Evolutionary conservation across 2,113 vertebrate genomes (phyloP).

Genomic region (Thamnophis sirtalis): DNA sequence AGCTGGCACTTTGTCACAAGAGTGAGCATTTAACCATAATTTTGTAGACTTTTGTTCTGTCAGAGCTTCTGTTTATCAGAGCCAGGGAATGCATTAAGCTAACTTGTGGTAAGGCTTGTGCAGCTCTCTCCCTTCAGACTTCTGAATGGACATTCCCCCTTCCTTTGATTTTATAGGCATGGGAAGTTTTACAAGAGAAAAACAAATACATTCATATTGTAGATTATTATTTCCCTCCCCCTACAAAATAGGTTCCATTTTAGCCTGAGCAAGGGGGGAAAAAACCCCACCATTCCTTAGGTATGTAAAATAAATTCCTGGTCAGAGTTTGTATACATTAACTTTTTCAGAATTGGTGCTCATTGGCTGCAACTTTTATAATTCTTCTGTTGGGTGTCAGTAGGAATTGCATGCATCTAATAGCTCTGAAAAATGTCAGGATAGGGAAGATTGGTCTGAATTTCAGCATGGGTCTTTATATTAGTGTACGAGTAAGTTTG

Average conservation of each 20-base stretch:
- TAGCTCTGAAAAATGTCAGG: neutral
- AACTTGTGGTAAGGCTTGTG: neutral
- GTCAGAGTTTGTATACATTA: neutral
- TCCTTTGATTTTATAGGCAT: neutral
- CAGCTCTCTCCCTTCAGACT: no score
- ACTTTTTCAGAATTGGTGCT: neutral
- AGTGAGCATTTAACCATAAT: neutral
- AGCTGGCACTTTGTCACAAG: rapidly evolving
- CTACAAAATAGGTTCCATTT: neutral
- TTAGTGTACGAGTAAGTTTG: neutral
- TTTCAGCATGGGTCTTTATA: neutral
- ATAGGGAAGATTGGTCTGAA: neutral
- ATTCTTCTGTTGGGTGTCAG: neutral
- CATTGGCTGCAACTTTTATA: neutral
- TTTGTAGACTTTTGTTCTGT: constrained; percentile 1
- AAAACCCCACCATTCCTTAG: neutral
- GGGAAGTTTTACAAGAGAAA: neutral
- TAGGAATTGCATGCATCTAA: neutral
- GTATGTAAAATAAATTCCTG: neutral
- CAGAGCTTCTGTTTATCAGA: neutral
- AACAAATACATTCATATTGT: neutral
- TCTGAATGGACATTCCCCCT: neutral
- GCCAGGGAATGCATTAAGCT: neutral
- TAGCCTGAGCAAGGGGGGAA: neutral
- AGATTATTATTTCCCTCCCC: neutral